Percentiles rank a stretch among this genome's conserved stretches.
Conservation (phyloP, 2,797 vertebrate species). For the Hemitrygon akajei region DNA sequence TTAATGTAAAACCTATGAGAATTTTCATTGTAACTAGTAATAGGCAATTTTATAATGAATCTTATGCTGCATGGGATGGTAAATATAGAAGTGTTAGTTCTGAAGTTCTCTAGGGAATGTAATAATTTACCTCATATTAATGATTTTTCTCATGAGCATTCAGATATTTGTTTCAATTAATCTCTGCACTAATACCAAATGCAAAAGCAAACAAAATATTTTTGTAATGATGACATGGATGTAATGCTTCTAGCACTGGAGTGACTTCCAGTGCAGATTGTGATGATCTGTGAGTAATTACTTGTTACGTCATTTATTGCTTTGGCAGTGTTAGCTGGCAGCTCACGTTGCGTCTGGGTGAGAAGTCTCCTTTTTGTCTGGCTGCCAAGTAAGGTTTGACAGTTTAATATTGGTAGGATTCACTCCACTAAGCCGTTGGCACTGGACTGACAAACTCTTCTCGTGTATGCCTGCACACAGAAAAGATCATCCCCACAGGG, state of each 20-base stretch:
- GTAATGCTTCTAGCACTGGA: not conserved
- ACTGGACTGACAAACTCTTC: conserved; percentile 4
- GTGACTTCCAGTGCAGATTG: not conserved
- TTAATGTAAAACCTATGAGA: conserved; percentile 4
- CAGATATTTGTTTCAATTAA: not conserved
- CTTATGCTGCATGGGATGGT: not conserved
- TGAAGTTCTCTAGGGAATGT: not conserved
- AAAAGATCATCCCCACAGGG: not conserved
- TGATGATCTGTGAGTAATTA: not conserved
- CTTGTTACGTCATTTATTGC: not conserved
- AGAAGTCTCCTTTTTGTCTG: not conserved
- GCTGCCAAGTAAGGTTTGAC: conserved; percentile 14
- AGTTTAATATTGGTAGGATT: not conserved
- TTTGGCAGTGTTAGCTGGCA: not conserved
- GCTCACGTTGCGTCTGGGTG: conserved; percentile 2
- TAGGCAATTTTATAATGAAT: not conserved
- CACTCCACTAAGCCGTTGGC: not conserved
- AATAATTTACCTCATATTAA: not conserved
- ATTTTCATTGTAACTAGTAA: not conserved
- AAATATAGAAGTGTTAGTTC: not conserved
- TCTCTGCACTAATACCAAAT: not conserved
- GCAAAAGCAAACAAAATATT: too few species aligned
- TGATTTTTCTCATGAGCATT: not conserved
- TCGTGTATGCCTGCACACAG: not conserved
- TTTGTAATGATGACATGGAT: not conserved